These are phyloP conservation scores for Rhabdomys pumilio DNA, from an alignment of 2,797 vertebrate species.

Conservation along the genomic window DNA sequence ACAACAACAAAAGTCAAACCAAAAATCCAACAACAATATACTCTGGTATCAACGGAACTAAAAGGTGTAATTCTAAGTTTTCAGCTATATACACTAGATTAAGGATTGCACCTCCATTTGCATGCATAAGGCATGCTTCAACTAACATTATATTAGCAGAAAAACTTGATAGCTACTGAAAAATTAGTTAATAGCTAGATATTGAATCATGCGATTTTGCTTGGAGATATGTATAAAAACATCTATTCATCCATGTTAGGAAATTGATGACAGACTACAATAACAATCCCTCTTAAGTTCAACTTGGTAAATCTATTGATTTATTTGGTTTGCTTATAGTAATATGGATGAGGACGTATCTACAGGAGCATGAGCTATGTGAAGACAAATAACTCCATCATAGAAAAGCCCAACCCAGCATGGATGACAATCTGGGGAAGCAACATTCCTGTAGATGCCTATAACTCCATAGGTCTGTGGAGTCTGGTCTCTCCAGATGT, in stretches of 20 bases:
- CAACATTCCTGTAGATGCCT: not conserved
- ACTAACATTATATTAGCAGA: not conserved
- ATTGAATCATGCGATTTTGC: not conserved
- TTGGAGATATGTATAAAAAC: not conserved
- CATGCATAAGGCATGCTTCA: not conserved
- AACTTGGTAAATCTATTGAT: not conserved
- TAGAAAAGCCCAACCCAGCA: not conserved
- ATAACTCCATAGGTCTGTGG: not conserved
- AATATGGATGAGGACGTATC: not conserved
- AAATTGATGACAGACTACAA: not conserved
- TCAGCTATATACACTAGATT: not conserved
- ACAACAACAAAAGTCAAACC: not conserved
- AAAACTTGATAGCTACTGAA: not conserved
- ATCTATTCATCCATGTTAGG: not conserved
- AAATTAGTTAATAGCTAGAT: not conserved
- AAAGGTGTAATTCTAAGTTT: not conserved
- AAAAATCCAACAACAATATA: not conserved
- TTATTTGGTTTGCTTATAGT: not conserved
- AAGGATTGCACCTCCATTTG: not conserved
- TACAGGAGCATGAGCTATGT: not conserved
- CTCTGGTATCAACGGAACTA: not conserved
- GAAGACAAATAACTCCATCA: not conserved
- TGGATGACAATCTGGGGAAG: not conserved
- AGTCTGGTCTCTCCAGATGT: not conserved
- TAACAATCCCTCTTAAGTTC: not conserved